phyloP scores from a whole-genome alignment of 1,140 invertebrate species.

The Drosophila aff. region DNA sequence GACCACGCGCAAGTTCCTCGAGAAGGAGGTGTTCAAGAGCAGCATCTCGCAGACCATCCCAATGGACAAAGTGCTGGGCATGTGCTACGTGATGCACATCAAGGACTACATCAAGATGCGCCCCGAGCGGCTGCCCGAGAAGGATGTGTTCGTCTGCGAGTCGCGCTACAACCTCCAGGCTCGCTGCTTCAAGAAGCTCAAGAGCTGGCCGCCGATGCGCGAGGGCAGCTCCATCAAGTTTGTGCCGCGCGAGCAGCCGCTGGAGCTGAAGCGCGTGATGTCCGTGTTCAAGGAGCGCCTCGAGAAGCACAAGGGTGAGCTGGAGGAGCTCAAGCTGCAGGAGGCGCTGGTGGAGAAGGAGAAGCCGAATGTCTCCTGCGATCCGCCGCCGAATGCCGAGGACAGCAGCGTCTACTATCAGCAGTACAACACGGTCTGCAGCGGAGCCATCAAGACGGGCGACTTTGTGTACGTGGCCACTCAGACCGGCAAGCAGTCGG shows the following conservation, averaged over 20 bases:
- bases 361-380: conserved; percentile 90
- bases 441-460: conserved; percentile 93
- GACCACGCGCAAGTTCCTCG: conserved; percentile 96
- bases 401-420: conserved; percentile 95
- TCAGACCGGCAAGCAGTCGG: conserved; percentile 93
- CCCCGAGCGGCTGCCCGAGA: conserved; percentile 94
- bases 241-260: conserved; percentile 89
- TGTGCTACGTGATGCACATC: conserved; percentile 97
- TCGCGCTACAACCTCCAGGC: conserved; percentile 95
- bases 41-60: conserved; percentile 91
- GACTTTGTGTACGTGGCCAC: conserved; percentile 97
- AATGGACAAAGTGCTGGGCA: conserved; percentile 94
- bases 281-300: conserved; percentile 97
- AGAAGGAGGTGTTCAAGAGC: conserved; percentile 98
- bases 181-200: conserved; percentile 97
- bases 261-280: conserved; percentile 94
- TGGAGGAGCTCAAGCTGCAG: conserved; percentile 93
- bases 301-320: conserved; percentile 95
- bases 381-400: conserved; percentile 86
- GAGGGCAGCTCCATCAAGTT: conserved; percentile 88
- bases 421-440: conserved; percentile 94
- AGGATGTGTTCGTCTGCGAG: conserved; percentile 99
- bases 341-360: conserved; percentile 92
- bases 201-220: conserved; percentile 91
- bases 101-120: conserved; percentile 97